These are phyloP conservation scores for Kryptolebias ocellatus DNA, from an alignment of 2,797 vertebrate genomes.

Conservation along the genomic window DNA sequence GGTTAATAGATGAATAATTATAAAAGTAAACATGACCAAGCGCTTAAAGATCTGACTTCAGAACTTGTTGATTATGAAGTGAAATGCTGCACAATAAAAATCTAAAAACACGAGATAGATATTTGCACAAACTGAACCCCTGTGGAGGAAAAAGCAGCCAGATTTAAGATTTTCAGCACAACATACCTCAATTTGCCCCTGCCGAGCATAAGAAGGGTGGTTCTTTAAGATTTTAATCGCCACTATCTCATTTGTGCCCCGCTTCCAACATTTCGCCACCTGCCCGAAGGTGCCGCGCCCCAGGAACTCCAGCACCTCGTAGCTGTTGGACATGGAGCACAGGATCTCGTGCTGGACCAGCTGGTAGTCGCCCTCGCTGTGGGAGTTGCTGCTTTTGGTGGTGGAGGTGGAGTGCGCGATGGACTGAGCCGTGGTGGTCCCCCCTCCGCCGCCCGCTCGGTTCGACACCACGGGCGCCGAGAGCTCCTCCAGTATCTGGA, in stretches of 20 bases:
- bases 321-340: conserved; percentile 96
- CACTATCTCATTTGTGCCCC: conserved; percentile 98
- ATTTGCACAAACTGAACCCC: not conserved
- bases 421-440: conserved; percentile 94
- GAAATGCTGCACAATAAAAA: no score
- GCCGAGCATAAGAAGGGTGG: conserved; percentile 95
- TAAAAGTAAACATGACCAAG: no score
- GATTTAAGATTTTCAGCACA: not conserved
- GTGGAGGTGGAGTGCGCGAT: conserved; percentile 93
- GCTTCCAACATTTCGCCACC: conserved; percentile 99
- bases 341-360: conserved; percentile 98
- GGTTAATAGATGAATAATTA: no score
- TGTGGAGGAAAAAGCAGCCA: not conserved
- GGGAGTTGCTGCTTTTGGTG: conserved; percentile 96
- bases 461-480: conserved; percentile 89
- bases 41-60: no score
- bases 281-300: conserved; percentile 98
- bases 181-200: conserved; percentile 95
- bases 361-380: conserved; percentile 96
- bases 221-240: conserved; percentile 99
- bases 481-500: conserved; percentile 98
- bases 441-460: conserved; percentile 87
- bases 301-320: conserved; percentile 95
- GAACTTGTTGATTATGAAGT: no score
- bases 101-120: no score